Conservation (phyloP, 23 tunicate species). For the Ciona savignyi region DNA sequence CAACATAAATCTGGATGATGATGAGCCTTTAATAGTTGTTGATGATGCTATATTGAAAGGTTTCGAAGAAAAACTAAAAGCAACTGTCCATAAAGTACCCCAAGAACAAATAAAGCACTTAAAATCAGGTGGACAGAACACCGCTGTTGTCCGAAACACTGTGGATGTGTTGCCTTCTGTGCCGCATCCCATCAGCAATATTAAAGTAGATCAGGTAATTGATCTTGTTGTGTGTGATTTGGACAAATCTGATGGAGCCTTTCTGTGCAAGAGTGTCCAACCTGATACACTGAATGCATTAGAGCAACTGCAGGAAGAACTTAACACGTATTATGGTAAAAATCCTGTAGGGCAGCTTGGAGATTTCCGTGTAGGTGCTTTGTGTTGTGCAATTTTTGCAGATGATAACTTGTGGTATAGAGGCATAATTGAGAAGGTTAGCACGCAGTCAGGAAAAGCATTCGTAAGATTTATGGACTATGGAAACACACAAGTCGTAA, state of each 20-base stretch:
- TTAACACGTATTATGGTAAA: background rate
- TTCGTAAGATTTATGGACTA: conserved; percentile 36
- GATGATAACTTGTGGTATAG: conserved; percentile 61
- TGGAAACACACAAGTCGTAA: conserved; percentile 31
- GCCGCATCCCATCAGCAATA: background rate
- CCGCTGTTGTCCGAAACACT: background rate
- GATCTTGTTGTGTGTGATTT: conserved; percentile 15
- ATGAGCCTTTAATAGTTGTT: conserved; percentile 1
- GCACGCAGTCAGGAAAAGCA: background rate
- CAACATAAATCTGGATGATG: background rate
- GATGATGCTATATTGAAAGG: conserved; percentile 10
- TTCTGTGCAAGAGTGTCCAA: conserved; percentile 7
- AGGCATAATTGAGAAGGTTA: conserved; percentile 1
- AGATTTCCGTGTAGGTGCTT: conserved; percentile 5
- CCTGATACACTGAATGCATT: background rate
- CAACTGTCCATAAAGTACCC: background rate
- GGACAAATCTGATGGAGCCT: background rate
- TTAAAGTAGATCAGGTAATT: background rate
- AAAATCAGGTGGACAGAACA: background rate
- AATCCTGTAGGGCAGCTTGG: background rate
- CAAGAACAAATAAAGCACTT: background rate
- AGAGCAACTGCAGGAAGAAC: background rate
- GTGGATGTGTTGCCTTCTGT: background rate
- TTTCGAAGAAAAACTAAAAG: conserved; percentile 6
- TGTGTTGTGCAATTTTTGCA: conserved; percentile 15